A percentile compares a stretch with the other conserved stretches of the same genome.
These are phyloP conservation scores for Aelia acuminata DNA, from an alignment of 2,888 invertebrate species.

Conservation along the genomic window DNA sequence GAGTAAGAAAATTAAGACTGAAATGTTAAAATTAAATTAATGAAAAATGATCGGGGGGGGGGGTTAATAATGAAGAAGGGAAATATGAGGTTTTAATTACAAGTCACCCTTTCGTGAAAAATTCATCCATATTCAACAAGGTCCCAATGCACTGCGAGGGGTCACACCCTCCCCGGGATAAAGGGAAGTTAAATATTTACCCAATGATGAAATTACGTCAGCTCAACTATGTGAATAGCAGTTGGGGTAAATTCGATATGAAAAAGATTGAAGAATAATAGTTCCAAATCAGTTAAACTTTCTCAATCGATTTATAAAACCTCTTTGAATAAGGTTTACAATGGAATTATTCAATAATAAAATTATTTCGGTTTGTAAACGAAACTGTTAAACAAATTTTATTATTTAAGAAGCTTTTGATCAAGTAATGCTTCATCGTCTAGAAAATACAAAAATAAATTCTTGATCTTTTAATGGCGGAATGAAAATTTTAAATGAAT, in stretches of 20 bases:
- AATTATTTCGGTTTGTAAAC: too few species aligned
- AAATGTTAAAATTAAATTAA: not conserved
- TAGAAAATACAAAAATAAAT: too few species aligned
- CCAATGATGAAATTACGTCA: not conserved
- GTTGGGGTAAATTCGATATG: not conserved
- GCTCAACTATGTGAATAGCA: not conserved
- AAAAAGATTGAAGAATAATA: not conserved
- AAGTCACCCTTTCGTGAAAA: not conserved
- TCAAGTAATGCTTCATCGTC: too few species aligned
- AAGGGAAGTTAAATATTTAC: conserved; percentile 20
- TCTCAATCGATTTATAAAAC: too few species aligned
- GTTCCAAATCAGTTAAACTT: too few species aligned
- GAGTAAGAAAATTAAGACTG: not conserved
- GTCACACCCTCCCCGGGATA: not conserved
- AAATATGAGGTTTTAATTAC: conserved; percentile 38
- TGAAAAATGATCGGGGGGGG: not conserved
- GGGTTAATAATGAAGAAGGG: conserved; percentile 18
- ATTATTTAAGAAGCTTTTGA: too few species aligned
- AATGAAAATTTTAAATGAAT: too few species aligned
- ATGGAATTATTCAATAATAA: too few species aligned
- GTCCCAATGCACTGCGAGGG: not conserved
- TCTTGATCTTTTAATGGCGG: too few species aligned
- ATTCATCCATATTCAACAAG: conserved; percentile 47
- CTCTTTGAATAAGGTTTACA: too few species aligned
- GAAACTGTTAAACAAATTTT: too few species aligned